Evolutionary conservation across 2,888 invertebrate species (phyloP), one percentile per base, ranked within the genome.

Genomic region (Caenorhabditis zanzibari): DNA sequence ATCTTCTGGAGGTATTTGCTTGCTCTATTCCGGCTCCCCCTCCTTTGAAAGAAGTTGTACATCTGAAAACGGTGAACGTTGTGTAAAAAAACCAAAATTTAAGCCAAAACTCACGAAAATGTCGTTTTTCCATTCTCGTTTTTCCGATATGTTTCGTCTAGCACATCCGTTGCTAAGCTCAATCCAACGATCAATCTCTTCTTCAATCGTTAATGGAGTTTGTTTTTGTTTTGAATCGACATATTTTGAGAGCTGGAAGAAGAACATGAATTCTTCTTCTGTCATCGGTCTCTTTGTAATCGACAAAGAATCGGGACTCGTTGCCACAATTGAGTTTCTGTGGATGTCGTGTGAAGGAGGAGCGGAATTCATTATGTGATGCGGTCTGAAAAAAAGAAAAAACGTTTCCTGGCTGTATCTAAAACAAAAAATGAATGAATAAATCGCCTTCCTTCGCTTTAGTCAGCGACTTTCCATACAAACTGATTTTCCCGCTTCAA

Each of bases 1-100:
- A 76, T 61, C 26, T 69, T 68, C 19, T 35, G n/a, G 24, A 76
- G 52, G 41, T 76, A 76, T 9, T 26, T 52, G 19, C 24, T 28
- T 5, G 76, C 58, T 68, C 68, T 49, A 7, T 26, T 35, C 5
- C 16, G 28, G 10, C 76, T 38, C 24, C 52, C n/a, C 54, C 68
- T 59, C 52, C 76, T 59, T 19, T 10, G 49, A 38, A 68, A 76
- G 52, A 76, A 61, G 26, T 76, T 68, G 66, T 76, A 76, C 76
- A 76, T 68, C 76, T 76, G 59, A 7, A 76, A 61, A 5, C n/a
- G 12, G 0, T 35, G 1, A 28, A 35, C 3, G 32, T 4, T 5
- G 2, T 35, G 52, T 22, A 44, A 28, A 26, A 12, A 14, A n/a
- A n/a, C n/a, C n/a, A n/a, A n/a, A n/a, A n/a, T n/a, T n/a, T 5